Base-by-base conservation (phyloP, 1,140 invertebrate species). In the Radopholus similis region DNA sequence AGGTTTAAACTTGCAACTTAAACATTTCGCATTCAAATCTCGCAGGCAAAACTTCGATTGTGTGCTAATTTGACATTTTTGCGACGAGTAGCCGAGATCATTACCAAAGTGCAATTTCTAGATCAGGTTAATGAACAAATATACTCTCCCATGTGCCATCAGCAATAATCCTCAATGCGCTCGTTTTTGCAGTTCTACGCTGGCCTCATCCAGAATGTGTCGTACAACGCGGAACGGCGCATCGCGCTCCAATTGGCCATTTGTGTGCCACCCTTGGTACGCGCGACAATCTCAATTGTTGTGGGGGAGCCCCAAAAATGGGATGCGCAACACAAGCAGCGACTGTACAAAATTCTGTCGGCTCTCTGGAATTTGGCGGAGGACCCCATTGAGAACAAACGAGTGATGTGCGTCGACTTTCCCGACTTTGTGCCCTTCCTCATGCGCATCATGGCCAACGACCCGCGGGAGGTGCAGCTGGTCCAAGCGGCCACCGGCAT, bases 341-440 rank as follows among this genome's bases (percentile, higher is more conserved):
- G 49, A 2, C 49, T 62, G 40, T 34, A 47, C 49, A 62, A 62
- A 62, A 9, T 62, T 26, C 40, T 62, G 9, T 62, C 59, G n/a
- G 59, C 40, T 2, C 40, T 62, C 11, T 62, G 59, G 59, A 62
- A 62, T 62, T 49, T 62, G 42, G 59, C 59, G 15, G 59, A 62
- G 18, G 28, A 26, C 47, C 59, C 59, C 32, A 1, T 40, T 9
- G 40, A 62, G 21, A 62, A 62, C 21, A 62, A 62, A 34, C 59
- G 40, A 21, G 59, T 62, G 5, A 62, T 62, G 59, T 62, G 59
- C 49, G 8, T 21, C 32, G 59, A 62, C 32, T 42, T 62, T 23
- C 59, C 59, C 21, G 38, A 21, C 30, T 62, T 62, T 62, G 40
- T 62, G 28, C 40, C 59, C 8, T 13, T 62, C 23, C 30, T 62